phyloP scores from a whole-genome alignment of 2,797 vertebrate species.

The Sternotherus odoratus region DNA sequence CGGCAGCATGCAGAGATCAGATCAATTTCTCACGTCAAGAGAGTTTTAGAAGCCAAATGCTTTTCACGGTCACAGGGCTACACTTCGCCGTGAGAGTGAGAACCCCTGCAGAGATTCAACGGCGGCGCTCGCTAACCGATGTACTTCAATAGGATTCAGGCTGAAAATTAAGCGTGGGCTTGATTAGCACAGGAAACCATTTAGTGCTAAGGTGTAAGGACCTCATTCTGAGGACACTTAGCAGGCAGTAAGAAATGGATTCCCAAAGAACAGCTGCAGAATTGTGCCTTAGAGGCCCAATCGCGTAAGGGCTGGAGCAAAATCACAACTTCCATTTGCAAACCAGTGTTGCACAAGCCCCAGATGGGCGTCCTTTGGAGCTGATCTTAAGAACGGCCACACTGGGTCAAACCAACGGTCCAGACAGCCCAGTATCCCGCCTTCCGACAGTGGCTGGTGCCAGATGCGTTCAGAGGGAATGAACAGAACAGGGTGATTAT shows the following conservation, averaged over 20 bases:
- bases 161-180: not conserved
- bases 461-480: not conserved
- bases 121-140: fast-evolving
- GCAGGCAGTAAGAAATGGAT: not conserved
- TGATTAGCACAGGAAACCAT: not conserved
- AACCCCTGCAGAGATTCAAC: fast-evolving
- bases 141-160: fast-evolving
- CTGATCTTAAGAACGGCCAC: not conserved
- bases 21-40: fast-evolving
- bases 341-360: not conserved
- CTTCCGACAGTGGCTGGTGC: not conserved
- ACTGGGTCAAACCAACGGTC: no score
- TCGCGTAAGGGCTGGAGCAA: not conserved
- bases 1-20: no score
- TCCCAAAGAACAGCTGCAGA: not conserved
- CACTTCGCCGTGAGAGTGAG: fast-evolving
- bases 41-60: not conserved
- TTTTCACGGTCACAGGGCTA: no score
- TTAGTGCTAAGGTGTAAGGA: not conserved
- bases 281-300: not conserved
- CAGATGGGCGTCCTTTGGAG: not conserved
- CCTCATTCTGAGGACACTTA: not conserved
- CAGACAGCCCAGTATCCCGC: no score
- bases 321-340: not conserved
- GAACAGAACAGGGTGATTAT: not conserved